A percentile compares a stretch with the other conserved stretches of the same genome.
phyloP scores from a whole-genome alignment of 1,140 invertebrate genomes.

The Phenacoccus solenopsis region DNA sequence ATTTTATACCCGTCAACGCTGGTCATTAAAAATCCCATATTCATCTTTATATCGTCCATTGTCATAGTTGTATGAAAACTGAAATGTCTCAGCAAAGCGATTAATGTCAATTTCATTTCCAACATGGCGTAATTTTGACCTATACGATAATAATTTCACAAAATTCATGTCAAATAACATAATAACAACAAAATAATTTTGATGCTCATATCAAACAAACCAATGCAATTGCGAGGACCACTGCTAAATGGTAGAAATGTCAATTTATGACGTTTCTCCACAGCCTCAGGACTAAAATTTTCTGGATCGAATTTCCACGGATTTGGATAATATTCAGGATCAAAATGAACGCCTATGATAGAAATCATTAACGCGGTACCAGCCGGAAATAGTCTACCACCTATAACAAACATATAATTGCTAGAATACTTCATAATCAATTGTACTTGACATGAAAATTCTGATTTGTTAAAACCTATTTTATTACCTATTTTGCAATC shows the following conservation, averaged over 20 bases:
- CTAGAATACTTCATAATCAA: too few relatives aligned
- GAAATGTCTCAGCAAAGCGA: slow-evolving; percentile 22
- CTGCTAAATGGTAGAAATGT: slow-evolving; percentile 50
- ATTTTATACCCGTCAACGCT: slow-evolving; percentile 13
- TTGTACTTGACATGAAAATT: too few relatives aligned
- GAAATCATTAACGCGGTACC: slow-evolving; percentile 53
- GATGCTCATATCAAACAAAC: slow-evolving; percentile 28
- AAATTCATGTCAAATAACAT: slow-evolving; percentile 24
- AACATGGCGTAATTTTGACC: slow-evolving; percentile 23
- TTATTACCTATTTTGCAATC: slow-evolving; percentile 35
- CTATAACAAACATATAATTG: neutral
- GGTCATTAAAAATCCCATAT: slow-evolving; percentile 22
- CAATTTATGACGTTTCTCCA: slow-evolving; percentile 34
- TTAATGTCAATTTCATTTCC: slow-evolving; percentile 23
- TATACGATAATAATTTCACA: slow-evolving; percentile 20
- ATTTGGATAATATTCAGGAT: slow-evolving; percentile 40
- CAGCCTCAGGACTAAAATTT: slow-evolving; percentile 45
- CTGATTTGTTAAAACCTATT: neutral
- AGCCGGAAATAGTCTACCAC: slow-evolving; percentile 35
- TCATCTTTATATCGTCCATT: slow-evolving; percentile 25
- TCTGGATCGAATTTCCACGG: slow-evolving; percentile 53
- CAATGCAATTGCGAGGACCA: slow-evolving; percentile 48
- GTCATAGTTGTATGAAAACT: slow-evolving; percentile 21
- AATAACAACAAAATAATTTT: slow-evolving; percentile 18
- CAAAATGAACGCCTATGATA: slow-evolving; percentile 41